These are phyloP conservation scores for Abrostola triplasia DNA, from an alignment of 2,888 invertebrate species.

Conservation along the genomic window DNA sequence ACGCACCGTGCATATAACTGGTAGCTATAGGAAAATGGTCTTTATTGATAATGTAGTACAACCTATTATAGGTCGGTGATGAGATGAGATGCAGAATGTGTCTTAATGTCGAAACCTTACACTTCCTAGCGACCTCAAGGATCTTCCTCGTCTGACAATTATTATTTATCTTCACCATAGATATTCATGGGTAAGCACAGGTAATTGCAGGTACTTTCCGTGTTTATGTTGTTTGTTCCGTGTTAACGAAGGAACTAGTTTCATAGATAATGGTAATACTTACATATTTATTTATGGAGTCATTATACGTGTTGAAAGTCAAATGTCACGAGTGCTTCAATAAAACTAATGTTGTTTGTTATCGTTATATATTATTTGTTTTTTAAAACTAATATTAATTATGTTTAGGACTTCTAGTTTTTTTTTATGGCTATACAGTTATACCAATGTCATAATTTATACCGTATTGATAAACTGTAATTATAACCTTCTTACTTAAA, in stretches of 20 bases:
- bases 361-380: too few relatives aligned
- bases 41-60: slow-evolving; percentile 5
- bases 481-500: too few relatives aligned
- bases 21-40: slow-evolving; percentile 16
- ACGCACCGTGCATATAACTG: slow-evolving; percentile 26
- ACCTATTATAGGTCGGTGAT: slow-evolving; percentile 21
- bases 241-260: slow-evolving; percentile 25
- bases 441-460: too few relatives aligned
- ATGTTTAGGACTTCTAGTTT: too few relatives aligned
- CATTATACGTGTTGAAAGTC: neutral
- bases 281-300: slow-evolving; percentile 12
- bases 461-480: too few relatives aligned
- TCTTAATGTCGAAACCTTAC: slow-evolving; percentile 49
- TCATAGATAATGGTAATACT: slow-evolving; percentile 9
- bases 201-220: slow-evolving; percentile 36
- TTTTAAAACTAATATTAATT: too few relatives aligned
- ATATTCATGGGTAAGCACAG: slow-evolving; percentile 39
- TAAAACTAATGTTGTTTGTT: neutral
- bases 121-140: slow-evolving; percentile 59
- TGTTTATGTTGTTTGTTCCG: slow-evolving; percentile 27
- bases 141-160: slow-evolving; percentile 55
- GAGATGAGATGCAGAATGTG: slow-evolving; percentile 36
- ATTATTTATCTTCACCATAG: slow-evolving; percentile 42
- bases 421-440: too few relatives aligned
- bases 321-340: slow-evolving; percentile 5